Percentiles rank a stretch among this genome's conserved stretches.
Conservation (phyloP, 2,113 vertebrate genomes). For the Leptobrachium ailaonicum region DNA sequence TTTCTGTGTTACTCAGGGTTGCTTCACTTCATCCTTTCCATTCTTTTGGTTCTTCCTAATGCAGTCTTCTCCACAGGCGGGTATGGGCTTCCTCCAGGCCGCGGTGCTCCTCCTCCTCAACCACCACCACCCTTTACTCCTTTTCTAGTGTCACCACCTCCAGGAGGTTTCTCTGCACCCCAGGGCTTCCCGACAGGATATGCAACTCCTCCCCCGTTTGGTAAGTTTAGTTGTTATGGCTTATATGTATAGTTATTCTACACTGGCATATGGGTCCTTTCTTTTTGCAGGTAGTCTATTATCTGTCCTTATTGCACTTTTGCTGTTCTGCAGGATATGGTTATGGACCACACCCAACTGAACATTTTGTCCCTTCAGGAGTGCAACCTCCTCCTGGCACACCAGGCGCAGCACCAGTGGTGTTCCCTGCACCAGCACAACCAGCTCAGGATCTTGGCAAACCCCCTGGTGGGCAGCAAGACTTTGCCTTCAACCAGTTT, state of each 20-base stretch:
- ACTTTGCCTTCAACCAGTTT: conserved; percentile 96
- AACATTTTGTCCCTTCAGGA: conserved; percentile 90
- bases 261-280: not conserved
- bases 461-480: conserved; percentile 89
- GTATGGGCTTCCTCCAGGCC: conserved; percentile 84
- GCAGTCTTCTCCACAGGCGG: conserved; percentile 70
- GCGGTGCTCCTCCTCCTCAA: conserved; percentile 83
- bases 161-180: conserved; percentile 88
- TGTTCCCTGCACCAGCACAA: conserved; percentile 90
- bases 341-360: conserved; percentile 86
- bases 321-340: conserved; percentile 77
- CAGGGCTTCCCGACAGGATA: conserved; percentile 95
- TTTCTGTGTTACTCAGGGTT: conserved; percentile 40
- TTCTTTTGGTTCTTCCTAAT: conserved; percentile 44
- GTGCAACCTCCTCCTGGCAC: conserved; percentile 92
- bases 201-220: conserved; percentile 91
- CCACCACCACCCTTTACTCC: conserved; percentile 87
- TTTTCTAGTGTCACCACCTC: conserved; percentile 88
- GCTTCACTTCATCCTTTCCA: conserved; percentile 42
- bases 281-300: not conserved
- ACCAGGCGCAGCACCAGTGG: conserved; percentile 85
- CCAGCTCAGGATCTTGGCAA: conserved; percentile 97
- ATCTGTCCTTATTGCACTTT: conserved; percentile 6
- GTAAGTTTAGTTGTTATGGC: conserved; percentile 69
- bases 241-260: not conserved